Percentiles rank a stretch among this genome's conserved stretches.
Evolutionary conservation across 2,888 invertebrate genomes (phyloP).

Genomic region (Eilema depressum): DNA sequence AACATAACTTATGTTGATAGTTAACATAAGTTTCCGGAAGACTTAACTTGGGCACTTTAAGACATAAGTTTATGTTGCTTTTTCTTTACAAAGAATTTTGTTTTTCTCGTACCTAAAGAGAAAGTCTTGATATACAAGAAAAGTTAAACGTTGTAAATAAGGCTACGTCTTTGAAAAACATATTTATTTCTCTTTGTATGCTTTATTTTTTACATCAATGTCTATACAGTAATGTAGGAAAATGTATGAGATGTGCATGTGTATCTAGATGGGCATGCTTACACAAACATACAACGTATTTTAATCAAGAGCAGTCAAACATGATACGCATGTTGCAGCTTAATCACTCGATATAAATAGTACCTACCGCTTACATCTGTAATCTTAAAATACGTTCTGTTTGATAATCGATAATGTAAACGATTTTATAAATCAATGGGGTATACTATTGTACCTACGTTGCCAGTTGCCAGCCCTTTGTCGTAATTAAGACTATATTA

Average conservation of each 20-base stretch:
- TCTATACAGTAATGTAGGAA: slow-evolving; percentile 33
- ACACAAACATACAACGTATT: slow-evolving; percentile 47
- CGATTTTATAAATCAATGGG: slow-evolving; percentile 67
- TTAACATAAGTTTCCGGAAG: slow-evolving; percentile 40
- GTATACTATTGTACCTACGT: slow-evolving; percentile 51
- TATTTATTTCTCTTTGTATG: slow-evolving; percentile 17
- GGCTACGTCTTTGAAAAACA: slow-evolving; percentile 10
- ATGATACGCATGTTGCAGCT: slow-evolving; percentile 60
- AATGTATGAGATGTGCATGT: slow-evolving; percentile 28
- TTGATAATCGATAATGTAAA: slow-evolving; percentile 71
- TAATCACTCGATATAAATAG: slow-evolving; percentile 63
- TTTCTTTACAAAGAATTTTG: slow-evolving; percentile 22
- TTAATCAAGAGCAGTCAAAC: slow-evolving; percentile 58
- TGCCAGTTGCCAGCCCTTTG: slow-evolving; percentile 54
- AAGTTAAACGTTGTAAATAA: slow-evolving; percentile 17
- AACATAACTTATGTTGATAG: slow-evolving; percentile 30
- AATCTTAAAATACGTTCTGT: slow-evolving; percentile 63
- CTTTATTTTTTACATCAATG: slow-evolving; percentile 20
- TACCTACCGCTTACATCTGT: slow-evolving; percentile 59
- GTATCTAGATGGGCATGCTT: slow-evolving; percentile 19
- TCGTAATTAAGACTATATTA: slow-evolving; percentile 59
- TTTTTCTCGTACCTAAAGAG: slow-evolving; percentile 19
- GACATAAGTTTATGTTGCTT: slow-evolving; percentile 38
- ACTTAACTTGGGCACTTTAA: slow-evolving; percentile 38
- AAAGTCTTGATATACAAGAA: slow-evolving; percentile 17